These are phyloP conservation scores for Notocelia uddmanniana DNA, from an alignment of 2,888 invertebrate species.

Conservation along the genomic window DNA sequence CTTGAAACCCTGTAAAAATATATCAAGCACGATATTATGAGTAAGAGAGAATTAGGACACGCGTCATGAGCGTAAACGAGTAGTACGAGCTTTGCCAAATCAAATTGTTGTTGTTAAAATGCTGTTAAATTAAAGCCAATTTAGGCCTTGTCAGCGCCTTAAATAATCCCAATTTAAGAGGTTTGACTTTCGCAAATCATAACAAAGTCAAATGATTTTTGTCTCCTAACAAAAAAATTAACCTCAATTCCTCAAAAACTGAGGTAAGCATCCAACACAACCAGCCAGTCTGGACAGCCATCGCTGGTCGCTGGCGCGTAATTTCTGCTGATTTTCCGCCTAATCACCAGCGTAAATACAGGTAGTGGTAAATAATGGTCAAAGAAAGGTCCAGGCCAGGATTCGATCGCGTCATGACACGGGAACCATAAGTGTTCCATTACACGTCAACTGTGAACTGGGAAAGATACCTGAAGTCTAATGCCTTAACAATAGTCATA, in stretches of 20 bases:
- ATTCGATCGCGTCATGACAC: background rate
- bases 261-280: conserved; percentile 13
- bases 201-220: background rate
- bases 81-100: too few species aligned
- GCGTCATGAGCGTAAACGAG: too few species aligned
- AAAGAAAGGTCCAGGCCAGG: conserved; percentile 34
- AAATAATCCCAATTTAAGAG: background rate
- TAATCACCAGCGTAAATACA: conserved; percentile 44
- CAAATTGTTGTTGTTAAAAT: too few species aligned
- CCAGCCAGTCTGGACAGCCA: conserved; percentile 25
- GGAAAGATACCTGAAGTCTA: too few species aligned
- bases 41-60: too few species aligned
- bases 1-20: too few species aligned
- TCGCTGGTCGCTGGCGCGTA: conserved; percentile 38
- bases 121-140: too few species aligned
- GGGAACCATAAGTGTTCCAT: conserved; percentile 4
- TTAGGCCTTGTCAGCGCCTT: too few species aligned
- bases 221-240: background rate
- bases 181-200: background rate
- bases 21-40: too few species aligned
- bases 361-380: conserved; percentile 35
- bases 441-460: background rate
- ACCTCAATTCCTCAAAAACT: background rate
- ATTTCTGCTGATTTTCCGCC: conserved; percentile 44
- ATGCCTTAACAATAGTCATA: too few species aligned